Base-by-base conservation (phyloP, 2,888 invertebrate species). In the Rhamnusium bicolor region DNA sequence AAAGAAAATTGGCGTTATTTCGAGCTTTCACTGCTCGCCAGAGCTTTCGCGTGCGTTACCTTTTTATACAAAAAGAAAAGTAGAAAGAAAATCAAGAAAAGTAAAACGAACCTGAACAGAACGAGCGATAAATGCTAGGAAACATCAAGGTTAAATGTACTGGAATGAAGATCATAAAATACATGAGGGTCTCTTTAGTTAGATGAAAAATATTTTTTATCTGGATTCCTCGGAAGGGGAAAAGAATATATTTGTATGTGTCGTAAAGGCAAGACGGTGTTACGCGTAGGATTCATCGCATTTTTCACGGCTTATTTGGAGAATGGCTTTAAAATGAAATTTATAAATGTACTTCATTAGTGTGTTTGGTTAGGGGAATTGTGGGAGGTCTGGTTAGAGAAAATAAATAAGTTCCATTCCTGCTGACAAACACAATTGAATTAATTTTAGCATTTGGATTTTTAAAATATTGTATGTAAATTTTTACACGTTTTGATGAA, bases 91-190 rank as follows among this genome's bases (percentile, higher is more conserved):
- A 79, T 79, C 72, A 49, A 73, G 76, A 75, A 70, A 69, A 68
- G 53, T 46, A 74, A 78, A 78, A 76, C 51, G 51, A 51, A 51
- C 51, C 51, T 51, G 51, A 51, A 51, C 51, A 69, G 79, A 77
- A 79, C 75, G 79, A 77, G 75, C 78, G 80, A 81, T 82, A 80
- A 82, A 81, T 78, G 79, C 76, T 66, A 72, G 19, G 75, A 77
- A 80, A 80, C 80, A 81, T 80, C 81, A 78, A 75, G 77, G 78
- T 80, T 80, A 82, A 83, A 83, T 83, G 82, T 82, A 79, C 76
- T 74, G 83, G 83, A 82, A 83, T 79, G 78, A 74, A 76, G 79
- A 73, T 72, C 79, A 74, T 77, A 77, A 74, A 78, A 69, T 73
- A 63, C 70, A 21, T 63, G 54, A n/a, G 49, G 53, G 47, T 58